Conservation (phyloP, 2,797 vertebrate species). For the Diglossa cyanea region DNA sequence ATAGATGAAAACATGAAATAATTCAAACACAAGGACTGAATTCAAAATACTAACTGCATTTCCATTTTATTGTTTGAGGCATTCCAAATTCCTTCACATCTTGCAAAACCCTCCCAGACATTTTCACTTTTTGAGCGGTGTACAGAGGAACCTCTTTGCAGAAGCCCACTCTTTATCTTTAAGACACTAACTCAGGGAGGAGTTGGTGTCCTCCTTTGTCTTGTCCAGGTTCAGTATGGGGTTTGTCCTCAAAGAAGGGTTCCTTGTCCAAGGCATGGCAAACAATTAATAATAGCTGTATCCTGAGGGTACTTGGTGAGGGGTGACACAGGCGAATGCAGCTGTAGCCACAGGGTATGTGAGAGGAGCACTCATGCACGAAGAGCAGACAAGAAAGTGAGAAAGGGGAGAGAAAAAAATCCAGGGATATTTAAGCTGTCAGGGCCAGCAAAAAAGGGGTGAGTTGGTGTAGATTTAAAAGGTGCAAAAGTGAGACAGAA, state of each 20-base stretch:
- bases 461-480: not conserved
- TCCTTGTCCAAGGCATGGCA: not conserved
- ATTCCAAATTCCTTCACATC: not conserved
- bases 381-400: not conserved
- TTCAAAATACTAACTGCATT: not conserved
- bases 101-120: not conserved
- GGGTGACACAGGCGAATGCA: not conserved
- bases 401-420: not conserved
- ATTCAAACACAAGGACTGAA: not conserved
- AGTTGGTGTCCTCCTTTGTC: not conserved
- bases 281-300: conserved; percentile 6
- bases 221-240: not conserved
- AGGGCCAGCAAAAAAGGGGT: not conserved
- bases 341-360: not conserved
- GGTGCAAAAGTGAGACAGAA: not conserved
- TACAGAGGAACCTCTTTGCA: not conserved
- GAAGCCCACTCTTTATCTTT: not conserved
- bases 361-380: not conserved
- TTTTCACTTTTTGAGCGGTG: not conserved
- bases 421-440: not conserved
- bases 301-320: not conserved
- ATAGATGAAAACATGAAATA: not conserved
- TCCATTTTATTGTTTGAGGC: not conserved
- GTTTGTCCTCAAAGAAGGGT: conserved; percentile 20
- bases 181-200: not conserved